Evolutionary conservation across 2,888 invertebrate genomes (phyloP).

Genomic region (Platycheirus albimanus): DNA sequence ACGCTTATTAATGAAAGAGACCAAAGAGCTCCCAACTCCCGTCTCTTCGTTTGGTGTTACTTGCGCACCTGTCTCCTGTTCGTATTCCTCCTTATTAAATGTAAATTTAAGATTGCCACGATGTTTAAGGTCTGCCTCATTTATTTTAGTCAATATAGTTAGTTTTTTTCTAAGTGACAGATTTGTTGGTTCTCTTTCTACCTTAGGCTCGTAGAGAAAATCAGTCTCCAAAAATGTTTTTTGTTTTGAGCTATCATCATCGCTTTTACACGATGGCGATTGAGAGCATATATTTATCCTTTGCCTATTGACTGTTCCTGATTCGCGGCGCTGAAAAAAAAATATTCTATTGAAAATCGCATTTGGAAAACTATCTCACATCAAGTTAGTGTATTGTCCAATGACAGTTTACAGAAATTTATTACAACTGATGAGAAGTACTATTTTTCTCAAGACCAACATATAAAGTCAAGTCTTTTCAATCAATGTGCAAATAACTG

Average conservation of each 20-base stretch:
- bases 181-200: neutral
- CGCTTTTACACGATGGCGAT: neutral
- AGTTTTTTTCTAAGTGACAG: neutral
- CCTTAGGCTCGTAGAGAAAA: conserved; percentile 4
- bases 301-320: neutral
- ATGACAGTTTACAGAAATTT: no score
- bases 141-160: neutral
- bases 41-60: conserved; percentile 11
- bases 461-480: no score
- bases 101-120: neutral
- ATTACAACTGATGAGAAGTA: no score
- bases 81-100: neutral
- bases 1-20: conserved; percentile 3
- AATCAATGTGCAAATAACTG: no score
- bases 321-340: neutral
- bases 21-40: neutral
- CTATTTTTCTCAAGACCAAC: no score
- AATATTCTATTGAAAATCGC: neutral
- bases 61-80: neutral
- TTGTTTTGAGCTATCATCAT: neutral
- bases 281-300: neutral
- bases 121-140: neutral
- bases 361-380: no score
- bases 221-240: neutral
- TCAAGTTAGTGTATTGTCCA: no score